Conservation (phyloP, 2,113 vertebrate species). For the Anhinga anhinga region DNA sequence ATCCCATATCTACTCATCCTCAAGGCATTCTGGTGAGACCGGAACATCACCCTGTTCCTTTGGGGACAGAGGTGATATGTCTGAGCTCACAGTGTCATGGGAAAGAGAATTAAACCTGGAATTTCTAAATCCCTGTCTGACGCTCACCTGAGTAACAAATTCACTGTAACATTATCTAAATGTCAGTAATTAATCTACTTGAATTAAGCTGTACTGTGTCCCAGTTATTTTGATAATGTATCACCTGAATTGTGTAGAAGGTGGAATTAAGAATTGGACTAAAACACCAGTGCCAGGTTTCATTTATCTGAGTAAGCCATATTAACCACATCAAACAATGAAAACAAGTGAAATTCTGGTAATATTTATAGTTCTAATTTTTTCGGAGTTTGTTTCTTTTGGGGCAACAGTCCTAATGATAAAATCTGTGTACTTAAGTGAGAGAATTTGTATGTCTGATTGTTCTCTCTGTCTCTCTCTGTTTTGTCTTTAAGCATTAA, state of each 20-base stretch:
- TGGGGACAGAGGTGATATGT: background rate
- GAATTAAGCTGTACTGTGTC: background rate
- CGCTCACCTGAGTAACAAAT: background rate
- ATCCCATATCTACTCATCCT: background rate
- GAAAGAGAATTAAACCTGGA: background rate
- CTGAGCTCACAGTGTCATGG: background rate
- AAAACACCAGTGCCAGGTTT: background rate
- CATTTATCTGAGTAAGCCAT: background rate
- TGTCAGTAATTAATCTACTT: background rate
- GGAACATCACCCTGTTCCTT: background rate
- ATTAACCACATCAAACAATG: background rate
- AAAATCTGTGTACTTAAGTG: background rate
- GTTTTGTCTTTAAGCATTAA: slow-evolving; percentile 64
- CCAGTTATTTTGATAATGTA: background rate
- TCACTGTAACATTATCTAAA: background rate
- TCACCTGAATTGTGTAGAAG: background rate
- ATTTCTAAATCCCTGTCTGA: background rate
- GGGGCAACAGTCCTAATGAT: background rate
- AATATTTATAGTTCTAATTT: background rate
- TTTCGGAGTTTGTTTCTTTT: background rate
- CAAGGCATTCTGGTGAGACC: background rate
- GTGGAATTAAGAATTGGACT: background rate
- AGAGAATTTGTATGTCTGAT: background rate
- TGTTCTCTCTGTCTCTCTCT: background rate
- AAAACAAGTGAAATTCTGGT: background rate